Conservation (phyloP, 2,113 vertebrate genomes). For the Galeopterus variegatus region DNA sequence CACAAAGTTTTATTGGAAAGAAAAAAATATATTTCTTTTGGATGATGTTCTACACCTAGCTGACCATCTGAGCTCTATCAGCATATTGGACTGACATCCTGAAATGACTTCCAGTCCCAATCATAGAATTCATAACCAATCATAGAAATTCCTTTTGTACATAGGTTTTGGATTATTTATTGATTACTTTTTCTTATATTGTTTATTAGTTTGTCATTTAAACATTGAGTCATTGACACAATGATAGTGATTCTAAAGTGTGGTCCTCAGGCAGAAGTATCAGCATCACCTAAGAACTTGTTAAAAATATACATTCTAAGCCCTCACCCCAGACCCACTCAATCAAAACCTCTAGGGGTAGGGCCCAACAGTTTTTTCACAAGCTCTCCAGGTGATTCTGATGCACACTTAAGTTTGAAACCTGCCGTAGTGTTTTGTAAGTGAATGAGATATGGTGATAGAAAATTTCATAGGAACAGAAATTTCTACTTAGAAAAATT, state of each 20-base stretch:
- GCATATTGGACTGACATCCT: background rate
- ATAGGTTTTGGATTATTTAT: background rate
- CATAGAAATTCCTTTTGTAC: background rate
- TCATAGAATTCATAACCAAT: background rate
- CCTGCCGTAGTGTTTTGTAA: background rate
- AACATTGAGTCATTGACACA: background rate
- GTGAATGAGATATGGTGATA: background rate
- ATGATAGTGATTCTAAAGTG: background rate
- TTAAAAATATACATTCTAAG: background rate
- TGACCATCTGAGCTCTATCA: background rate
- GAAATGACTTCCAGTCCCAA: background rate
- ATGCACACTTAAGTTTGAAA: background rate
- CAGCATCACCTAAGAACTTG: background rate
- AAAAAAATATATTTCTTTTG: constrained; percentile 14
- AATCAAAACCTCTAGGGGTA: background rate
- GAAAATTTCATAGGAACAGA: background rate
- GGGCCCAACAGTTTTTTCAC: background rate
- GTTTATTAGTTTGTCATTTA: background rate
- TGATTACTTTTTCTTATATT: background rate
- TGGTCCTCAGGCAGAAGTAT: background rate
- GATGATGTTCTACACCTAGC: background rate
- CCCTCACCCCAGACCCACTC: background rate
- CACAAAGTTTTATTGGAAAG: background rate
- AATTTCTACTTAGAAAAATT: constrained; percentile 22
- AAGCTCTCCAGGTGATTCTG: background rate